A percentile compares a stretch with the other conserved stretches of the same genome.
phyloP scores from a whole-genome alignment of 2,797 vertebrate species.

The Hippocampus kuda region DNA sequence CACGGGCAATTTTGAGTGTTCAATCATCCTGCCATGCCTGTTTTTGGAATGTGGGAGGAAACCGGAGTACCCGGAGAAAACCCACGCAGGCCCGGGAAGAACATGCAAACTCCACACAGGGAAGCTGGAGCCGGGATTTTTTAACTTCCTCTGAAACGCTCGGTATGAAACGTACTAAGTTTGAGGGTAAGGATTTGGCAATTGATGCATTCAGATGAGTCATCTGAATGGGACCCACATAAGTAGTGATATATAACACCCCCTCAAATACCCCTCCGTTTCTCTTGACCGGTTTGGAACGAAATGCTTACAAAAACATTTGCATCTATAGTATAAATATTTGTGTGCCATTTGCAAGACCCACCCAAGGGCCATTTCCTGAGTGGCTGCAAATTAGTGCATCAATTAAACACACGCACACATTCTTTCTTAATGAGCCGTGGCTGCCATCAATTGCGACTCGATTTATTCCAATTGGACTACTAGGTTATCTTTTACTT shows the following conservation, averaged over 20 bases:
- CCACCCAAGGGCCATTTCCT: conserved; percentile 67
- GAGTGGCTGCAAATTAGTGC: conserved; percentile 55
- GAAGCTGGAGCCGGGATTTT: too few relatives aligned
- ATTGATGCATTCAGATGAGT: conserved; percentile 54
- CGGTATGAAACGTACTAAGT: conserved; percentile 48
- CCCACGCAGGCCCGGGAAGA: too few relatives aligned
- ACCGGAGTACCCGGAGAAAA: too few relatives aligned
- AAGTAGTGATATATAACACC: conserved; percentile 31
- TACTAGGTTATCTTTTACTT: conserved; percentile 55
- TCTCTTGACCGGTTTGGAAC: conserved; percentile 23
- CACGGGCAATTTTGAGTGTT: too few relatives aligned
- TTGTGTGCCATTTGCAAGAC: conserved; percentile 60
- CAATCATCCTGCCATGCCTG: too few relatives aligned
- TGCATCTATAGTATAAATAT: conserved; percentile 64
- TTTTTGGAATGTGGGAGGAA: too few relatives aligned
- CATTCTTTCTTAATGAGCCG: conserved; percentile 59
- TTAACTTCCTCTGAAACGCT: conserved; percentile 36
- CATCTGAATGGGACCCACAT: conserved; percentile 40
- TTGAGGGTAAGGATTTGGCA: conserved; percentile 8
- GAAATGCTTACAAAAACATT: conserved; percentile 50
- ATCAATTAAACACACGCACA: conserved; percentile 49
- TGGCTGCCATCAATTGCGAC: conserved; percentile 52
- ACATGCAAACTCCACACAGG: too few relatives aligned
- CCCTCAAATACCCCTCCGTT: not conserved
- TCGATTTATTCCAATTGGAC: conserved; percentile 53